Evolutionary conservation across 2,888 invertebrate genomes (phyloP).

Genomic region (Scelioninae gen. 1): DNA sequence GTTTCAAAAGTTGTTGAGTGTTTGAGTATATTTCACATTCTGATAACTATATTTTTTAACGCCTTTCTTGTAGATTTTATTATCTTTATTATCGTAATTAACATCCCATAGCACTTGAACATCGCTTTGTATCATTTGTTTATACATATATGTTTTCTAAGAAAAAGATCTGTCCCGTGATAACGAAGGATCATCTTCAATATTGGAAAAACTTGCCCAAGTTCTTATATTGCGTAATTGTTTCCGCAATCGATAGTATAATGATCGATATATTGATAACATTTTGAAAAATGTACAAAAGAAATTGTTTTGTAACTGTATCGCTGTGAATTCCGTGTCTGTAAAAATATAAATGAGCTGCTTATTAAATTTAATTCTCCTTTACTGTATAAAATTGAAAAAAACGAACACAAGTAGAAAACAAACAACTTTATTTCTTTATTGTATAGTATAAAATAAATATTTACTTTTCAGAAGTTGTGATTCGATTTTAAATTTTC

Average conservation of each 20-base stretch:
- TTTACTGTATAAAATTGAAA: too few species aligned
- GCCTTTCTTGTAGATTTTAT: conserved; percentile 31
- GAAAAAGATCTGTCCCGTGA: conserved; percentile 42
- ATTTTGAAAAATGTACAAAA: not conserved
- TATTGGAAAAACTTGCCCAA: conserved; percentile 40
- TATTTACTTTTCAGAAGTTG: not conserved
- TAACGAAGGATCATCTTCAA: conserved; percentile 52
- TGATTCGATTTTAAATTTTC: not conserved
- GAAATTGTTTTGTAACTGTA: not conserved
- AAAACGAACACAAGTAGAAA: too few species aligned
- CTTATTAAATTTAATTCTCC: too few species aligned
- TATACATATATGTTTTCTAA: conserved; percentile 29
- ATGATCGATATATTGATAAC: conserved; percentile 10
- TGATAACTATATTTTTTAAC: conserved; percentile 31
- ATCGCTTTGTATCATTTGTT: conserved; percentile 47
- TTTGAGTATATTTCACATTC: conserved; percentile 20
- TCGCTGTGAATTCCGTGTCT: not conserved
- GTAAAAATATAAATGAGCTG: too few species aligned
- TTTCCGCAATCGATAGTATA: conserved; percentile 26
- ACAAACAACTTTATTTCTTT: too few species aligned
- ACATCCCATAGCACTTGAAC: conserved; percentile 48
- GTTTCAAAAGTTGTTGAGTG: conserved; percentile 18
- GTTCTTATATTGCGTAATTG: conserved; percentile 34
- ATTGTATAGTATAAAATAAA: not conserved
- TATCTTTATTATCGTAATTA: conserved; percentile 63